Percentiles rank a stretch among this genome's conserved stretches.
Conservation (phyloP, 1,140 invertebrate genomes). For the Heliconius melpomene region DNA sequence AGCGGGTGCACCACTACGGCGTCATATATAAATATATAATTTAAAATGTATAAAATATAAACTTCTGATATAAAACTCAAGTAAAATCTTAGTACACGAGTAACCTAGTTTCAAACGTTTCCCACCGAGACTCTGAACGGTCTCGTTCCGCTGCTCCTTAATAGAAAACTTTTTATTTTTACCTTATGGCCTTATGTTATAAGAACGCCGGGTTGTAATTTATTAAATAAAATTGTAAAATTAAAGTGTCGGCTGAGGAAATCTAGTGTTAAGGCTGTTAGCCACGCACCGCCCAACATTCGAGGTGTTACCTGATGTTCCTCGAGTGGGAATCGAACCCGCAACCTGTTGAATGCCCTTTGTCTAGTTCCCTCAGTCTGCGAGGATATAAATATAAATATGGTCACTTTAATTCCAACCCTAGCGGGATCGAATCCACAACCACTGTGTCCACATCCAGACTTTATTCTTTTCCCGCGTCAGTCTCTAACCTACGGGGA, state of each 20-base stretch:
- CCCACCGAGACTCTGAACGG: not conserved
- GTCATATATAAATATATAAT: not conserved
- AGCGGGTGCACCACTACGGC: too few species aligned
- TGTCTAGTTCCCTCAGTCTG: too few species aligned
- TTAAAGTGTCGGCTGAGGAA: not conserved
- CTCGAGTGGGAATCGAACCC: too few species aligned
- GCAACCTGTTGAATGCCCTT: too few species aligned
- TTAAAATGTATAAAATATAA: not conserved
- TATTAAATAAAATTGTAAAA: not conserved
- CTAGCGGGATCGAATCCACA: too few species aligned
- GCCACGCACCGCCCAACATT: too few species aligned
- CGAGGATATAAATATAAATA: too few species aligned
- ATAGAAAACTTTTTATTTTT: slow-evolving; percentile 1
- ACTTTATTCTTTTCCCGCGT: too few species aligned
- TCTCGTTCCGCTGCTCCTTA: slow-evolving; percentile 4
- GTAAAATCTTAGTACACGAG: not conserved
- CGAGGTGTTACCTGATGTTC: too few species aligned
- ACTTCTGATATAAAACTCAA: not conserved
- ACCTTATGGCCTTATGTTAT: not conserved
- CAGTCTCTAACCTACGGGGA: too few species aligned
- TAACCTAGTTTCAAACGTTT: not conserved
- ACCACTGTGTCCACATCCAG: too few species aligned
- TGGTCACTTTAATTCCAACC: too few species aligned
- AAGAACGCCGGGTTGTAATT: not conserved
- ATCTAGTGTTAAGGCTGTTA: not conserved